Evolutionary conservation across 2,888 invertebrate genomes (phyloP), one percentile per base, ranked within the genome.

Genomic region (Mactromeris polynyma): DNA sequence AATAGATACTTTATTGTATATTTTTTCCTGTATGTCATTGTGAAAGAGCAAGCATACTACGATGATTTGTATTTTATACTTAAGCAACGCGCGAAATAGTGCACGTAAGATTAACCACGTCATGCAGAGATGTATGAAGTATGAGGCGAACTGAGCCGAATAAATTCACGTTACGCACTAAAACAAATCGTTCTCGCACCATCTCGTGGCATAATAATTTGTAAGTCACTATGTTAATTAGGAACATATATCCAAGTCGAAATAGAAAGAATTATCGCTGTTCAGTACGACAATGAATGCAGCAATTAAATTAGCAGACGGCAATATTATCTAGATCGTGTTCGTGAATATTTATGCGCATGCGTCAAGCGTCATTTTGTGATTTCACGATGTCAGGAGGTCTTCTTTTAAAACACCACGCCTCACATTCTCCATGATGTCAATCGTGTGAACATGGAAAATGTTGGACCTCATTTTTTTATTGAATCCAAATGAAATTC

Each of bases 321-420:
- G 54, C 73, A 46, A 42, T 73, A 46, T 83, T 33, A 46, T 40
- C 19, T 46, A 31, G 83, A 31, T n/a, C 78, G 78, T 84, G 84
- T 51, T 31, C 54, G 36, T 78, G 84, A 46, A 84, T 84, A 84
- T 84, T 84, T 51, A 84, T 84, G 31, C 42, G 7, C 31, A 58
- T 33, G 51, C 78, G 78, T 36, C 84, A 54, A 36, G 38, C 38
- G 38, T 64, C 58, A 83, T 73, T 73, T 64, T 69, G 42, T 73
- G 64, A 84, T 84, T 84, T 77, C 78, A 84, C 51, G 84, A 77
- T 77, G 84, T 84, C 84, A 78, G 21, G n/a, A 42, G 33, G 42
- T 31, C 38, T 46, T 69, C 73, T 42, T 83, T 83, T 31, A 83
- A 83, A 33, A 83, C 26, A 40, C 36, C 64, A 73, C 54, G 33